A percentile compares a stretch with the other conserved stretches of the same genome.
These are phyloP conservation scores for Semibalanus balanoides DNA, from an alignment of 1,140 invertebrate species.

Conservation along the genomic window DNA sequence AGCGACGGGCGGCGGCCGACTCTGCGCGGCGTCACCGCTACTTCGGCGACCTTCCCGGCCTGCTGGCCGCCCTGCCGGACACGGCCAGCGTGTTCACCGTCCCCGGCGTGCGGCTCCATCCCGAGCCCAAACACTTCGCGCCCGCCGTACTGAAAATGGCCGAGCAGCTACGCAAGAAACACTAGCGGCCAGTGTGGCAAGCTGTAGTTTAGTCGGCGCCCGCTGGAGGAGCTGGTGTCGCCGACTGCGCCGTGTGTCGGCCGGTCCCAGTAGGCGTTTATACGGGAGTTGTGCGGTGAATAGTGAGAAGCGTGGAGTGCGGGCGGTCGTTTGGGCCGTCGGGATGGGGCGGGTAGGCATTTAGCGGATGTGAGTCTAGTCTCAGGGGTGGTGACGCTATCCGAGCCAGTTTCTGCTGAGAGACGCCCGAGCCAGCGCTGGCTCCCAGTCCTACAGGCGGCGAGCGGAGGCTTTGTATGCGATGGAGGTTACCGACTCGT, in stretches of 20 bases:
- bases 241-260: no score
- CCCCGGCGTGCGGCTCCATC: background rate
- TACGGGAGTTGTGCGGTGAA: background rate
- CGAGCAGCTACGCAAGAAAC: background rate
- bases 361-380: no score
- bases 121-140: background rate
- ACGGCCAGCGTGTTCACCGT: background rate
- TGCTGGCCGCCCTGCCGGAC: background rate
- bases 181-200: background rate
- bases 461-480: no score
- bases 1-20: background rate
- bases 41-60: background rate
- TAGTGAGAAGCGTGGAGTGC: no score
- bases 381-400: no score
- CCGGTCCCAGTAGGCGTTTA: background rate
- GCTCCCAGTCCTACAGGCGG: no score
- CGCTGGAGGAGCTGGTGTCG: background rate
- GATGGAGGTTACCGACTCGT: no score
- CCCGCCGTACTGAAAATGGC: background rate
- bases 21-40: background rate
- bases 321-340: no score
- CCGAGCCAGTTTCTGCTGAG: no score
- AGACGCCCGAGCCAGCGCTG: no score
- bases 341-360: no score
- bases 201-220: background rate